A percentile compares a stretch with the other conserved stretches of the same genome.
Evolutionary conservation across 2,797 vertebrate genomes (phyloP).

Genomic region (Pseudochirops cupreus): DNA sequence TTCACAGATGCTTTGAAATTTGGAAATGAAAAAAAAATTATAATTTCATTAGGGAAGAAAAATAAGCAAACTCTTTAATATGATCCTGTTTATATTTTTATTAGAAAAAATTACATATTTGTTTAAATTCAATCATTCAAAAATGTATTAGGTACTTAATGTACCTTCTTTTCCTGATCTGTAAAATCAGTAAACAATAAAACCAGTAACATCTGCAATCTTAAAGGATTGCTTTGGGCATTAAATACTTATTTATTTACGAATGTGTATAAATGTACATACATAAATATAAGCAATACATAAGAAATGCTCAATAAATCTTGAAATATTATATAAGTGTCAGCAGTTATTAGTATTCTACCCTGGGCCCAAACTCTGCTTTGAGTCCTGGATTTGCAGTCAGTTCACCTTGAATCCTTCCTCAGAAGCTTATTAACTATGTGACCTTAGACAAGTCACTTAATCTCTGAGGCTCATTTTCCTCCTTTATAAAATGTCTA

Average conservation of each 20-base stretch:
- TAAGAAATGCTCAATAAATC: neutral
- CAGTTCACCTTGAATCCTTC: neutral
- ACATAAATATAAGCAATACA: neutral
- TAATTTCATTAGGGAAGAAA: neutral
- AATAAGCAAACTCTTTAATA: neutral
- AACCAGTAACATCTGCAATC: neutral
- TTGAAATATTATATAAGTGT: neutral
- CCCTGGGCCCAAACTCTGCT: neutral
- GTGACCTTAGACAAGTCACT: neutral
- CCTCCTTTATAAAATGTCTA: neutral
- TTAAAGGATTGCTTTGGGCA: neutral
- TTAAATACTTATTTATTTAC: neutral
- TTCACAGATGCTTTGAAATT: neutral
- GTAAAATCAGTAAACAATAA: neutral
- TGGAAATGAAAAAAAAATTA: too few species aligned
- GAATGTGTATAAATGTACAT: neutral
- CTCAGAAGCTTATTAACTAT: neutral
- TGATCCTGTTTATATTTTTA: neutral
- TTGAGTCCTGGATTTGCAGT: neutral
- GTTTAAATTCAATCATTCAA: neutral
- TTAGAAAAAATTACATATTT: neutral
- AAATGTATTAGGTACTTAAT: neutral
- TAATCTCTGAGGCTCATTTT: neutral
- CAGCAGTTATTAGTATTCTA: neutral
- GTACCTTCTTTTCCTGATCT: neutral